phyloP scores from a whole-genome alignment of 2,797 vertebrate genomes.

The Lacerta viridis region DNA sequence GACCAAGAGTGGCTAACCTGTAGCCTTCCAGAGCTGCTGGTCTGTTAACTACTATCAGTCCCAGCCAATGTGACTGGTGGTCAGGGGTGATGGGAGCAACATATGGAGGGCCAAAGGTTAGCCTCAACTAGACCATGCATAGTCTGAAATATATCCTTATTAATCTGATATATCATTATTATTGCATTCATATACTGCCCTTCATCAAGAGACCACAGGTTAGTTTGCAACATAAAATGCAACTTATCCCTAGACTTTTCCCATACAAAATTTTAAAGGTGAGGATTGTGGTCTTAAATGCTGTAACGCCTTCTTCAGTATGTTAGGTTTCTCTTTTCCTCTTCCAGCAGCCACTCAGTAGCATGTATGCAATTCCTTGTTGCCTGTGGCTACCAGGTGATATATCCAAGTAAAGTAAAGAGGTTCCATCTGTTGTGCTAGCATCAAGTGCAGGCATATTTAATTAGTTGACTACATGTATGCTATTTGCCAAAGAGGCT shows the following conservation, averaged over 20 bases:
- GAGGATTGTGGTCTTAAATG: background rate
- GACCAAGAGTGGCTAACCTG: too few relatives aligned
- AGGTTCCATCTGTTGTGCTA: background rate
- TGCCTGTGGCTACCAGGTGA: background rate
- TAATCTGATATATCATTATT: too few relatives aligned
- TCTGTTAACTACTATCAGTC: too few relatives aligned
- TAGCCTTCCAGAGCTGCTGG: too few relatives aligned
- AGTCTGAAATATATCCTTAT: background rate
- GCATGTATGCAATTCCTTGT: background rate
- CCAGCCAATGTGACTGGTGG: too few relatives aligned
- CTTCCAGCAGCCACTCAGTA: background rate
- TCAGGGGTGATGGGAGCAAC: too few relatives aligned
- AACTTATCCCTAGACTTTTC: background rate
- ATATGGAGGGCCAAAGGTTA: too few relatives aligned
- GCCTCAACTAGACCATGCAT: background rate
- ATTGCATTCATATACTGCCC: too few relatives aligned
- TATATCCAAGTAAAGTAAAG: background rate
- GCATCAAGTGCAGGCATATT: background rate
- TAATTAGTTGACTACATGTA: background rate
- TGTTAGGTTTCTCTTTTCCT: background rate
- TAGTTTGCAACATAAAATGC: too few relatives aligned
- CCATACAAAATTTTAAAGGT: background rate
- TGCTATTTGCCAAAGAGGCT: background rate
- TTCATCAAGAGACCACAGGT: too few relatives aligned
- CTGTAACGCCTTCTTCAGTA: background rate